Conservation (phyloP, 2,888 invertebrate species). For the Patella depressa region DNA sequence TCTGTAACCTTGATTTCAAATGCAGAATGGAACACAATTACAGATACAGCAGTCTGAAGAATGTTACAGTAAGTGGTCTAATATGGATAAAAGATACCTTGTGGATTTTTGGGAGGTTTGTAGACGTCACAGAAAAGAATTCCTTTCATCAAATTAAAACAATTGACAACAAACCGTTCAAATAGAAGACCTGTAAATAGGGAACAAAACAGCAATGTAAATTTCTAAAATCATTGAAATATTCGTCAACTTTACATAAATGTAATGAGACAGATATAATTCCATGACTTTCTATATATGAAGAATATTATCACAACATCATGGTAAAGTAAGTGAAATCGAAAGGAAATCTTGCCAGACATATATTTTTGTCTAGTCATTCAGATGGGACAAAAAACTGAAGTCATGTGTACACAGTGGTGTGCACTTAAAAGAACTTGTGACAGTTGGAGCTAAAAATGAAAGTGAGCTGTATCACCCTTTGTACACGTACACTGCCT, state of each 20-base stretch:
- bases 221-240: no score
- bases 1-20: not conserved
- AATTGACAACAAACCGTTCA: slow-evolving; percentile 89
- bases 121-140: slow-evolving; percentile 85
- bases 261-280: no score
- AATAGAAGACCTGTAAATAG: slow-evolving; percentile 77
- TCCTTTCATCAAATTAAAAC: slow-evolving; percentile 89
- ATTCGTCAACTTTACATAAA: no score
- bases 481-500: no score
- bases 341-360: no score
- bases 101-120: slow-evolving; percentile 77
- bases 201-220: not conserved
- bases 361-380: no score
- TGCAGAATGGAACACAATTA: not conserved
- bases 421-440: no score
- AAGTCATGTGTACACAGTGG: no score
- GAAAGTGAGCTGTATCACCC: no score
- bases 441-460: no score
- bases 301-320: not conserved
- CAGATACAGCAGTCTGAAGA: not conserved
- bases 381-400: no score
- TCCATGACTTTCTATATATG: no score
- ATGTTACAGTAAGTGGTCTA: not conserved
- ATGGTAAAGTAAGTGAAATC: not conserved
- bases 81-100: slow-evolving; percentile 68